Base-by-base conservation (phyloP, 2,888 invertebrate genomes). In the Rhagium mordax region DNA sequence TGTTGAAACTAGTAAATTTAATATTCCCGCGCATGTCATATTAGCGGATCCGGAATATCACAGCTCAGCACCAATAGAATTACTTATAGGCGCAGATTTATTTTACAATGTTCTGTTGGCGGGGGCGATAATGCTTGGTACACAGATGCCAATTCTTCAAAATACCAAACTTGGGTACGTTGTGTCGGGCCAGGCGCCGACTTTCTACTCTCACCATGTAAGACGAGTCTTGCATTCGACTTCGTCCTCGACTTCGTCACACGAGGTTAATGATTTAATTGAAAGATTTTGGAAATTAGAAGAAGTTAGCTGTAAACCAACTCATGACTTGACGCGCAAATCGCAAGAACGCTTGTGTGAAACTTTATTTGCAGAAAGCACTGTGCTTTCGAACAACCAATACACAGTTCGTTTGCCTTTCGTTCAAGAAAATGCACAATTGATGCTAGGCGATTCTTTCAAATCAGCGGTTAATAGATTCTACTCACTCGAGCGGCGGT, bases 81-180 rank as follows among this genome's bases (percentile, higher is more conserved):
- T n/a, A n/a, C n/a, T n/a, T n/a, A n/a, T 60, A 15, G 60, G 60
- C 1, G 41, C 18, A 8, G 29, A 16, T 2, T 33, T 60, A 33
- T 60, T 60, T 15, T 60, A 16, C 13, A 16, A 60, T 15, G 1
- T 60, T 3, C n/a, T n/a, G n/a, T 60, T 60, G 3, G 1, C 15
- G 16, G 15, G 15, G 18, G 6, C n/a, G 3, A 6, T n/a, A n/a
- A n/a, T n/a, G n/a, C 7, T 33, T 1, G 21, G 61, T 18, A 24
- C 47, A 15, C 15, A 41, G 15, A 21, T 57, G 48, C 68, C 49
- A 7, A 48, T 57, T 16, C 60, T 60, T 13, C 41, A 60, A 60
- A 1, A 57, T 7, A 57, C 41, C 16, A 33, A 64, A 21, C 55
- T 62, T 27, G 64, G 48, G 18, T 48, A 48, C 8, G 27, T 60